These are phyloP conservation scores for Pterocles gutturalis DNA, from an alignment of 2,113 vertebrate species.

Conservation along the genomic window DNA sequence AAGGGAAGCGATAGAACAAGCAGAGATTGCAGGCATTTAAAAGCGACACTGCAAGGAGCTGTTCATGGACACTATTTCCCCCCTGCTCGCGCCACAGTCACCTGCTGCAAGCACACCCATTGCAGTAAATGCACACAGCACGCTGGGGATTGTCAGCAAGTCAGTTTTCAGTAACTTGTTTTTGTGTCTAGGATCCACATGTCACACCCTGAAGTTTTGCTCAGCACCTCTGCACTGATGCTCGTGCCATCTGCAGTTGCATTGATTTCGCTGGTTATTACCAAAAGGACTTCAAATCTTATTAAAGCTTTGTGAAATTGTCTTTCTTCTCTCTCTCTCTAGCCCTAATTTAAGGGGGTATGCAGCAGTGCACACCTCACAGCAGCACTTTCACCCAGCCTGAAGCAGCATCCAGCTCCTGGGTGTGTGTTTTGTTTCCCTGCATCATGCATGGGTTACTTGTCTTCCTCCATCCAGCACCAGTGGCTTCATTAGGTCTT, in stretches of 20 bases:
- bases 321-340: background rate
- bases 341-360: background rate
- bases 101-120: fast-evolving
- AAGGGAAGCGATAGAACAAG: background rate
- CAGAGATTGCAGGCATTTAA: background rate
- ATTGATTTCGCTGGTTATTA: background rate
- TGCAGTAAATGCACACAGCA: background rate
- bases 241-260: background rate
- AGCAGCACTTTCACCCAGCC: background rate
- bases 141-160: background rate
- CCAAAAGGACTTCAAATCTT: background rate
- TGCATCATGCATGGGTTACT: fast-evolving
- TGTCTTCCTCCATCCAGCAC: fast-evolving
- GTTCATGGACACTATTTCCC: fast-evolving
- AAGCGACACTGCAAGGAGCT: background rate
- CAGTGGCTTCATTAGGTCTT: fast-evolving
- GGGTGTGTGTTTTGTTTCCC: background rate
- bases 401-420: background rate
- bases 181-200: background rate
- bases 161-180: background rate
- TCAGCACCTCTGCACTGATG: fast-evolving
- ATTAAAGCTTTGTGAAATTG: background rate
- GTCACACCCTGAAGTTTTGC: background rate
- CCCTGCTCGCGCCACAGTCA: background rate
- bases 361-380: fast-evolving